phyloP scores from a whole-genome alignment of 2,113 vertebrate genomes.

The Melanostigma gelatinosum region DNA sequence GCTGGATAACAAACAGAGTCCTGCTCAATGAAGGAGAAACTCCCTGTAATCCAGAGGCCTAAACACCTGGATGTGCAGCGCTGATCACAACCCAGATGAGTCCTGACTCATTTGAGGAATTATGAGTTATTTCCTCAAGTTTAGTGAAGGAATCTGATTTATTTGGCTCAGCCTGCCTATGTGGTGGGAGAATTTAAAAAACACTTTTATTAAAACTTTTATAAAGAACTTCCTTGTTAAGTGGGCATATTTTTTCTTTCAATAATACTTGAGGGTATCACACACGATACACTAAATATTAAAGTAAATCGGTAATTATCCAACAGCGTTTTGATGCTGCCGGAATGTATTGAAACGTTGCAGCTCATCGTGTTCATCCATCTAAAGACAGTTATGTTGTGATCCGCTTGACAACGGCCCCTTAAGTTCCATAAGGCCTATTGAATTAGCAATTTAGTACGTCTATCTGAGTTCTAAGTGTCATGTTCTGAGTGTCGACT shows the following conservation, averaged over 20 bases:
- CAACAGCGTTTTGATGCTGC: not conserved
- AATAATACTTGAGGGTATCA: not conserved
- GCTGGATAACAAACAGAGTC: not conserved
- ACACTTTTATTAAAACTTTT: not conserved
- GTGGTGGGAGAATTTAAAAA: not conserved
- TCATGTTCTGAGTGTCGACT: not conserved
- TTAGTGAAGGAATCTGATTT: not conserved
- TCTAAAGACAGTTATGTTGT: conserved; percentile 45
- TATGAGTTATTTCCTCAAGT: not conserved
- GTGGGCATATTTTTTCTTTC: not conserved
- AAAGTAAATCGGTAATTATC: not conserved
- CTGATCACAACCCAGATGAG: not conserved
- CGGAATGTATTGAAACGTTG: conserved; percentile 23
- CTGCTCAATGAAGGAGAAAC: not conserved
- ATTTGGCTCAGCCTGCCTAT: not conserved
- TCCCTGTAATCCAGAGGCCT: not conserved
- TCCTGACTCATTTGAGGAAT: too few relatives aligned
- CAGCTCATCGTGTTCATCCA: conserved; percentile 52
- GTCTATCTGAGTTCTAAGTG: conserved; percentile 22
- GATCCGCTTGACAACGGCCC: conserved; percentile 31
- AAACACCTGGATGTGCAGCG: too few relatives aligned
- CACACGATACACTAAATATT: not conserved
- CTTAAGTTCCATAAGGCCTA: conserved; percentile 42
- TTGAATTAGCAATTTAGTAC: conserved; percentile 28
- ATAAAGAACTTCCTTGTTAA: too few relatives aligned